Evolutionary conservation across 2,888 invertebrate genomes (phyloP).

Genomic region (Zonitis immaculata): DNA sequence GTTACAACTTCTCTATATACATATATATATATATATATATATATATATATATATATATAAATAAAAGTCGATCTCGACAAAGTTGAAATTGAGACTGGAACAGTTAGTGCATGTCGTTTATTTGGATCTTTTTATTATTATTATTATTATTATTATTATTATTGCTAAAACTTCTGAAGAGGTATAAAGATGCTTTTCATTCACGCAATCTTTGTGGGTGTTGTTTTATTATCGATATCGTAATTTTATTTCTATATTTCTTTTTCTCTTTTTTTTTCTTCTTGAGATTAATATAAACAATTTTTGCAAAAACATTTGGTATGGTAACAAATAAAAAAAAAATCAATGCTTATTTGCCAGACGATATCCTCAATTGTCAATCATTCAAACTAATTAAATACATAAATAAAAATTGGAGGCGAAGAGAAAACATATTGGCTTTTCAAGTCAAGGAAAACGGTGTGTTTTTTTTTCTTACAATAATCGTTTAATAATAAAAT

Average conservation of each 20-base stretch:
- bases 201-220: background rate
- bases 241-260: no score
- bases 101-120: background rate
- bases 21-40: no score
- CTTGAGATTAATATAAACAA: no score
- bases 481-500: no score
- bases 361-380: background rate
- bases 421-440: no score
- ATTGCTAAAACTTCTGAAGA: background rate
- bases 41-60: no score
- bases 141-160: background rate
- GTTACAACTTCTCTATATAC: conserved; percentile 1
- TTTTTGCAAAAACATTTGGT: background rate
- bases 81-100: background rate
- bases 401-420: no score
- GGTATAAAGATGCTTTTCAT: background rate
- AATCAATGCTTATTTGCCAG: background rate
- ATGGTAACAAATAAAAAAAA: no score
- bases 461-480: no score
- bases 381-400: background rate
- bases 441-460: background rate
- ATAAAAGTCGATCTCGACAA: conserved; percentile 1
- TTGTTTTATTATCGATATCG: no score
- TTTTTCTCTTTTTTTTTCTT: no score
- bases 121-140: background rate